Percentiles rank a stretch among this genome's conserved stretches.
Conservation (phyloP, 2,888 invertebrate species). For the Himalopsyche tibetana region DNA sequence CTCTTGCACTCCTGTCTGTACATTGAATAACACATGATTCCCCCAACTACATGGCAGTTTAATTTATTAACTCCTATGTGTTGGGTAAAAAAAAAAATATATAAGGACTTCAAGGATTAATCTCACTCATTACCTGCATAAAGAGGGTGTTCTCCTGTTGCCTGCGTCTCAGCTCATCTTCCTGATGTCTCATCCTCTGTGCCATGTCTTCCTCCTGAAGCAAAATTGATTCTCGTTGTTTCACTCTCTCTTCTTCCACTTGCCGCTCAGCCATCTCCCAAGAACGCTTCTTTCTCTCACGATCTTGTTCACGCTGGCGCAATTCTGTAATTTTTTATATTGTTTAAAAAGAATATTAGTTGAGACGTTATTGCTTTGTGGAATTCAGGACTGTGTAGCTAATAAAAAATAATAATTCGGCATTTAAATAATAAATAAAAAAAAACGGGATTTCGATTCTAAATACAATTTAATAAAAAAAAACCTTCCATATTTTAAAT, state of each 20-base stretch:
- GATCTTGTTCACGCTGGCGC: constrained; percentile 89
- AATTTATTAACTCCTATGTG: no score
- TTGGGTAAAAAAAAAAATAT: no score
- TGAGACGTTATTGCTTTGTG: no score
- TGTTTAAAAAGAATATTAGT: constrained; percentile 55
- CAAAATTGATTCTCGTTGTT: constrained; percentile 81
- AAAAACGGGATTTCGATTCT: no score
- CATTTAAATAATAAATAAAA: no score
- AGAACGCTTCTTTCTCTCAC: constrained; percentile 89
- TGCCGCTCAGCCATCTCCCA: constrained; percentile 90
- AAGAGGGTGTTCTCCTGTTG: constrained; percentile 93
- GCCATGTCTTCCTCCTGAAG: constrained; percentile 88
- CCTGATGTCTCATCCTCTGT: constrained; percentile 86
- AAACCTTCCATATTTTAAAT: no score
- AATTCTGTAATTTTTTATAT: constrained; percentile 76
- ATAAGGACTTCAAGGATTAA: not conserved
- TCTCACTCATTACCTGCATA: constrained; percentile 80
- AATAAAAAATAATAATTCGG: no score
- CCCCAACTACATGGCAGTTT: no score
- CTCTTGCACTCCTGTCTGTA: no score
- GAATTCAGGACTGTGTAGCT: no score
- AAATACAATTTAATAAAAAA: no score
- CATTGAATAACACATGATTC: no score
- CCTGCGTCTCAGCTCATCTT: constrained; percentile 89
- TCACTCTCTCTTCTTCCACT: constrained; percentile 86